Evolutionary conservation across 2,113 vertebrate species (phyloP), one percentile per base, ranked within the genome.

Genomic region (Orycteropus afer): DNA sequence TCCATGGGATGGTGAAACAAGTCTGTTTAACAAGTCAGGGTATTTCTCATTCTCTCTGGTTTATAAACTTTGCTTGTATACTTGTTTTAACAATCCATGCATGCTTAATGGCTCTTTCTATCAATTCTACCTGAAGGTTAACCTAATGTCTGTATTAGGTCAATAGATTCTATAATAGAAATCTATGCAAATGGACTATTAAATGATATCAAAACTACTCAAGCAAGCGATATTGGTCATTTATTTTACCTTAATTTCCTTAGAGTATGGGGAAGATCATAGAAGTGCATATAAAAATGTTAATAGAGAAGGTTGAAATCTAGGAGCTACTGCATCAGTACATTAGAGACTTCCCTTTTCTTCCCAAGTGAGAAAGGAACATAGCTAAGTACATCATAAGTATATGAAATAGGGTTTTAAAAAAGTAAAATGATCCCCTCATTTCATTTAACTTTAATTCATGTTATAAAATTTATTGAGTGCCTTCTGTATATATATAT

Each of bases 31-130:
- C 95, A 96, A 90, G 29, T 18, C 47, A 59, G 88, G 45, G 69
- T 78, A 34, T 94, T 97, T 97, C 97, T 97, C 77, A 93, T 96
- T 96, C 34, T 13, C 77, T 91, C 86, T 95, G 37, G 25, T 94
- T 98, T 97, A 97, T 96, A 59, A 78, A 95, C 47, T 90, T 96
- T 93, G 45, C 78, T 94, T 97, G 74, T 74, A 94, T 93, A 91
- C 32, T 12, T 78, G 23, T 96, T 97, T 96, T 97, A 97, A 65
- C 59, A 73, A 86, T 40, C 92, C 71, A 86, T 83, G 79, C 40
- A 87, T 93, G 67, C 69, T 96, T 95, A 97, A 93, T 79, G 86
- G 59, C 74, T 96, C 88, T n/a, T 76, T 96, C 77, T 95, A 79
- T 90, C 25, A 47, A 77, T n/a, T 94, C 74, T 96, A 40, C n/a